Evolutionary conservation across 1,140 invertebrate species (phyloP), one percentile per base, ranked within the genome.

Genomic region (Drosophila insularis): DNA sequence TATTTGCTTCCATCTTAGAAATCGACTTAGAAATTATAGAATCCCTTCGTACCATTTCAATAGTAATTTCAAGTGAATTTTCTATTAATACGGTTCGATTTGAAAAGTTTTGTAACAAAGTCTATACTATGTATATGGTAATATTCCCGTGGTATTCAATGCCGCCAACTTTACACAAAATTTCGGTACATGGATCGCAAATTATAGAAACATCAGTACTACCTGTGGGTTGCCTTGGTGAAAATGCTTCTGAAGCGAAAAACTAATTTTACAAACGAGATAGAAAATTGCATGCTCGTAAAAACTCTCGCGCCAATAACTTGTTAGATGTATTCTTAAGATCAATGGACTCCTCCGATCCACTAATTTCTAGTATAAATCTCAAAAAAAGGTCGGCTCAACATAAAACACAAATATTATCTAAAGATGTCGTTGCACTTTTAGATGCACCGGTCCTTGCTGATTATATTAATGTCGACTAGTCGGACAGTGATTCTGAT

Each of bases 81-180:
- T 19, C 14, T 7, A 17, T 46, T 13, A 14, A 14, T 46, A 14
- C 17, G 17, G 6, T 14, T 13, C 17, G 21, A 53, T 53, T 53
- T 53, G 19, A 23, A 23, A 21, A 53, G 11, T 23, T 53, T 11
- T 53, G 50, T 19, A 21, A 19, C 21, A 23, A 53, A 5, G 21
- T 27, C 14, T 17, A 13, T 23, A 7, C 39, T 32, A 21, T 60
- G 23, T 61, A 67, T 19, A 61, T 68, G 58, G 59, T 60, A 32
- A 32, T 56, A 62, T 68, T 43, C 14, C 59, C 43, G 27, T 70
- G 68, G 68, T 70, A 70, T 58, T 40, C 39, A 35, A 70, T 70
- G 61, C 64, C 68, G 11, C 61, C 54, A 35, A 63, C 68, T 40
- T 17, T 70, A 13, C 68, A 70, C 32, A 70, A 70, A 35, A 60